Evolutionary conservation across 1,140 invertebrate genomes (phyloP), one percentile per base, ranked within the genome.

Genomic region (Drosophila tristis): DNA sequence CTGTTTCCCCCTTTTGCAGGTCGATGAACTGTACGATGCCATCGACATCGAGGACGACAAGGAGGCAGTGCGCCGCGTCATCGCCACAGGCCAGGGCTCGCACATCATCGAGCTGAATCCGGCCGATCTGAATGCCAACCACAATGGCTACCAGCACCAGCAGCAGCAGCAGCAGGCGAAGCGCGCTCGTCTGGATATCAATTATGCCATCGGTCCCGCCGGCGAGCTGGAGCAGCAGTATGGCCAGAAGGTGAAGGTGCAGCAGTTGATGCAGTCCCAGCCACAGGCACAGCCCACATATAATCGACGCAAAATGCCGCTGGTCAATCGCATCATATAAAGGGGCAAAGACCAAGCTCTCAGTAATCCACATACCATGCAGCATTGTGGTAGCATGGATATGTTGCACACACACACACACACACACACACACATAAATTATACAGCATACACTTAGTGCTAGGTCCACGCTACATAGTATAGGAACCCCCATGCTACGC

Each of bases 301-400:
- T 23, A 94, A 93, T 85, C 85, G 94, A 58, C 92, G 94, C 59
- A 94, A 94, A 87, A 94, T 94, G 60, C 93, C 93, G 45, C 92
- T 94, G 59, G 93, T 94, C 13, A 94, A 94, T 78, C 80, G 94
- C 76, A 93, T 94, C 49, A 93, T 93, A 20, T 92, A 93, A 79
- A 51, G 48, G 23, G 60, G 25, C 61, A 57, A 31, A 53, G 50
- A 39, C 39, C 57, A 29, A 47, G 25, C 13, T 11, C 16, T 7
- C 23, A 39, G 31, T 20, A 20, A 20, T 31, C 13, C 20, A 54
- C 39, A 55, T 11, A 35, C 51, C 59, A 45, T 43, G 13, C 7
- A 49, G 44, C 47, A 39, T 2, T 13, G 4, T 39, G 4, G 35
- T 39, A 13, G 35, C 35, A 13, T 39, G 35, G 35, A 39, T 39